Evolutionary conservation across 2,113 vertebrate species (phyloP).

Genomic region (Phaetusa simplex): DNA sequence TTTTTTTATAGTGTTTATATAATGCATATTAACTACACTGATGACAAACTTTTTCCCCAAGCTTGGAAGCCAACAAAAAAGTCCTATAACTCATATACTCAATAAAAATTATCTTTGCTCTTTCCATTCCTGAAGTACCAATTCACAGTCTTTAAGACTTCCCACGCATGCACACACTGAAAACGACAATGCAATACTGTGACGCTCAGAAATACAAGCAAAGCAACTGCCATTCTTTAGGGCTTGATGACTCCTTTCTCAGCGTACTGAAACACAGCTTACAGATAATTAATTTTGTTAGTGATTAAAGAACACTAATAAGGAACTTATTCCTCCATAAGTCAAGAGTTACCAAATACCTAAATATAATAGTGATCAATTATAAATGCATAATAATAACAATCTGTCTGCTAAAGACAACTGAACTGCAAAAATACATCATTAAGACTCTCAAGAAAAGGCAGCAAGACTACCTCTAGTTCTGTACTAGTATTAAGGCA

Average conservation of each 20-base stretch:
- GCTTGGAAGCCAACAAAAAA: neutral
- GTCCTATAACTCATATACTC: neutral
- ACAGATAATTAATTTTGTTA: neutral
- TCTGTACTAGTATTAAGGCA: neutral
- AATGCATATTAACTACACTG: neutral
- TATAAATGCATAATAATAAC: neutral
- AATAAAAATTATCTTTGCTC: neutral
- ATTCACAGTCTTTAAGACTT: neutral
- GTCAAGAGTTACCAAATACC: neutral
- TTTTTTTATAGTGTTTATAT: neutral
- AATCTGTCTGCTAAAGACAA: neutral
- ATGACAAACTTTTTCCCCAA: neutral
- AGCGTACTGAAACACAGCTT: neutral
- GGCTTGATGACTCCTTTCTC: neutral
- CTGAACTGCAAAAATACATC: neutral
- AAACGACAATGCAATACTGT: neutral
- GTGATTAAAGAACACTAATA: neutral
- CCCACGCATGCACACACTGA: neutral
- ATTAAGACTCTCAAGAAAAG: neutral
- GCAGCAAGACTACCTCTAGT: neutral
- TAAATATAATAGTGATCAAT: neutral
- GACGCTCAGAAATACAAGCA: neutral
- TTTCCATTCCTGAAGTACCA: neutral
- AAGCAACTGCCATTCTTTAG: neutral
- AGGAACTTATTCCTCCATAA: neutral